Evolutionary conservation across 2,888 invertebrate species (phyloP), one percentile per base, ranked within the genome.

Genomic region (Busseola fusca): DNA sequence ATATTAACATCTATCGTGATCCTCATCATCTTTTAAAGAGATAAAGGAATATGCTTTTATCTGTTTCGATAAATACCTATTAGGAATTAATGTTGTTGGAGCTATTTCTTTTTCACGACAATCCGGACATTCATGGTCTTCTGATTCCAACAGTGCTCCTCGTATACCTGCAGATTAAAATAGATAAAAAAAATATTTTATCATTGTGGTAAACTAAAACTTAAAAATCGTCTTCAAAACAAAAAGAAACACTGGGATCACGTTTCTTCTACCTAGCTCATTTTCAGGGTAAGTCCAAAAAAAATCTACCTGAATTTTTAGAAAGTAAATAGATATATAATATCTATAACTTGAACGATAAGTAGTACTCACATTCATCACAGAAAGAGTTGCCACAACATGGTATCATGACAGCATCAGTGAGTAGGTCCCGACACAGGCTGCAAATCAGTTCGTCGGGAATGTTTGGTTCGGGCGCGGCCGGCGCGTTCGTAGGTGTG

Each of bases 321-420:
- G 37, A 40, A 52, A 30, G 18, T 9, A 10, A 68, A 64, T 30
- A 9, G 7, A 21, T 45, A 65, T 12, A 25, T 7, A 12, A 40
- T 9, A 7, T 30, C n/a, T n/a, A n/a, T n/a, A n/a, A 10, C 21
- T 27, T 40, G 21, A 27, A 50, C 21, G 25, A 25, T 4, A 25
- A 1, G 16, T 66, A 48, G 10, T 30, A 78, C 97, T 96, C 96
- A 98, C 99, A 99, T 93, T 99, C 99, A 93, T 99, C 99, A 93
- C 99, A 99, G 95, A 99, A 99, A 16, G 99, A 99, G 92, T 98
- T 98, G 6, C 99, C 99, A 93, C 99, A 99, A 91, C 99, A 99
- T 0, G 99, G 99, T 91, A 99, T 99, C 97, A 99, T 98, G 42
- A 99, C 99, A 52, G 99, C 99, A 93, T 99, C 99, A 0, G 97